Evolutionary conservation across 2,797 vertebrate genomes (phyloP).

Genomic region (Enteromius fasciolatus): DNA sequence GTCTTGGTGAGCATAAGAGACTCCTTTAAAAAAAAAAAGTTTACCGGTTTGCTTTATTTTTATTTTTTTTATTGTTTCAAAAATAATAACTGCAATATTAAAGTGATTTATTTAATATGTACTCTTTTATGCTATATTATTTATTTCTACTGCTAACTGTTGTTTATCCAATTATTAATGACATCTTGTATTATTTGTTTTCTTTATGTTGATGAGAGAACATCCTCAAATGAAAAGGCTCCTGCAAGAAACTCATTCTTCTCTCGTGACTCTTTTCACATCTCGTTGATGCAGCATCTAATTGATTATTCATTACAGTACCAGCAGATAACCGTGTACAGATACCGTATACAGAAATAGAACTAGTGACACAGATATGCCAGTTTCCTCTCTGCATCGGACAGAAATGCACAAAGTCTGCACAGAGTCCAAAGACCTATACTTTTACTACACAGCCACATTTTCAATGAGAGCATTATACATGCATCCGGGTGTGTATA

Average conservation of each 20-base stretch:
- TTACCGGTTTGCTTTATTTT: too few species aligned
- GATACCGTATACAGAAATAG: conserved; percentile 22
- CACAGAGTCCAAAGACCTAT: conserved; percentile 1
- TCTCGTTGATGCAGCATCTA: conserved; percentile 11
- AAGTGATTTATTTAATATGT: not conserved
- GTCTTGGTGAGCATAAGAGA: not conserved
- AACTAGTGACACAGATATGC: conserved; percentile 33
- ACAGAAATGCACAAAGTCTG: conserved; percentile 2
- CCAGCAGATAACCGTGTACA: not conserved
- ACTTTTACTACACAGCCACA: not conserved
- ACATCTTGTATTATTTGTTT: not conserved
- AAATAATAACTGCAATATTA: not conserved
- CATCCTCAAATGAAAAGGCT: not conserved
- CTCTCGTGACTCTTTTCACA: not conserved
- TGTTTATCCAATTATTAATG: not conserved
- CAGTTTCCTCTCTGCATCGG: conserved; percentile 2
- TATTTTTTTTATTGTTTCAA: not conserved
- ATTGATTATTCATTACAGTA: conserved; percentile 30
- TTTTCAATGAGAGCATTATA: not conserved
- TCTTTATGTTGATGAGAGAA: not conserved
- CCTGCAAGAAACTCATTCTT: not conserved
- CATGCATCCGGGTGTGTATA: conserved; percentile 6
- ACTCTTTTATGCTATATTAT: too few species aligned
- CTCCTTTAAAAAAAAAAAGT: not conserved
- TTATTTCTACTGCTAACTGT: not conserved